Evolutionary conservation across 2,113 vertebrate genomes (phyloP).

Genomic region (Erinaceus europaeus): DNA sequence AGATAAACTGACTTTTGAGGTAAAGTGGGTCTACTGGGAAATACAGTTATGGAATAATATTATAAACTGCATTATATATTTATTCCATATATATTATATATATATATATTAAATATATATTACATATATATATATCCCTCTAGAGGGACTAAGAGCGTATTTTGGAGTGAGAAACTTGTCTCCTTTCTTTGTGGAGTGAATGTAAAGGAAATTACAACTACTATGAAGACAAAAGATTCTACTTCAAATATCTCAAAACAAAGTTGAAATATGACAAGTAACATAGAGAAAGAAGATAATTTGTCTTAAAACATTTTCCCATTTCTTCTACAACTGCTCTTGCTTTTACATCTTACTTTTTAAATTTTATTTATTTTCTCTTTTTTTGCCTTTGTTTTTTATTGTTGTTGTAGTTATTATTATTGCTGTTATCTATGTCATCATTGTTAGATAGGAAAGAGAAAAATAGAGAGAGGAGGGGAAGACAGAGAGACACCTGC

Average conservation of each 20-base stretch:
- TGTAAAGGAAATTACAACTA: neutral
- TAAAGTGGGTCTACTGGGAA: neutral
- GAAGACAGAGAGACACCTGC: too few species aligned
- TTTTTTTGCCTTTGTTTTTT: too few species aligned
- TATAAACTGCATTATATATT: neutral
- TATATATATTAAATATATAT: neutral
- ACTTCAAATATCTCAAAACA: constrained; percentile 15
- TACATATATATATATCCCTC: neutral
- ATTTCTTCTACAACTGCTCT: neutral
- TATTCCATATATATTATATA: constrained; percentile 2
- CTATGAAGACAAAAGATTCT: neutral
- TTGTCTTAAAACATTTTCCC: neutral
- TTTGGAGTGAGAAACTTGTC: neutral
- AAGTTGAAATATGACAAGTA: neutral
- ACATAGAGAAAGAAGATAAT: neutral
- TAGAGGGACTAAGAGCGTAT: neutral
- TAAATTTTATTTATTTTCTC: too few species aligned
- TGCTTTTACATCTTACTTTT: too few species aligned
- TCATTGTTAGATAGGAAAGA: too few species aligned
- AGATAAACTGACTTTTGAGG: neutral
- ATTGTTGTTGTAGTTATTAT: too few species aligned
- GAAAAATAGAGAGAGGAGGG: too few species aligned
- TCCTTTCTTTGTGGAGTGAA: neutral
- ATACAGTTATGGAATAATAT: neutral
- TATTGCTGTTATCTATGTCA: too few species aligned